A percentile compares a stretch with the other conserved stretches of the same genome.
Evolutionary conservation across 2,797 vertebrate genomes (phyloP).

Genomic region (Coracias cyanogaster): DNA sequence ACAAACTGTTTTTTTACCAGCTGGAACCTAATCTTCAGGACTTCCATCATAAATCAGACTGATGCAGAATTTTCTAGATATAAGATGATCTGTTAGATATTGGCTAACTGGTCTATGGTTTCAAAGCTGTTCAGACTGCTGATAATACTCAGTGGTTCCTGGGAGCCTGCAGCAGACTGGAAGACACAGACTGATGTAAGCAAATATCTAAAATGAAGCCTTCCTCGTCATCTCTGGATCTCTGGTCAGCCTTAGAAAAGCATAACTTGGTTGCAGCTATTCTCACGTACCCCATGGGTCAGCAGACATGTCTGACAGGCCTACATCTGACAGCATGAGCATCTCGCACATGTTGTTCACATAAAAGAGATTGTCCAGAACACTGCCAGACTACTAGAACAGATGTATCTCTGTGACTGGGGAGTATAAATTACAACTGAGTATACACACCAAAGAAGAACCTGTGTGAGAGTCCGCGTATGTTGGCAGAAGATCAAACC

Average conservation of each 20-base stretch:
- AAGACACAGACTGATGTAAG: not conserved
- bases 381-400: not conserved
- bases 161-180: not conserved
- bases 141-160: not conserved
- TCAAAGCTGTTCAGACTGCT: not conserved
- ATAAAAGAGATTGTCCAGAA: not conserved
- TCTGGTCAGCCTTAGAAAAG: not conserved
- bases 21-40: not conserved
- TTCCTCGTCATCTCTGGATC: not conserved
- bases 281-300: not conserved
- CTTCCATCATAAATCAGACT: not conserved
- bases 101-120: not conserved
- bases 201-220: not conserved
- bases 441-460: not conserved
- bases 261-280: not conserved
- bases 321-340: not conserved
- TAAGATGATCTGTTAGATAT: not conserved
- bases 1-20: not conserved
- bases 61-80: not conserved
- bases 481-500: not conserved
- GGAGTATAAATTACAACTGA: not conserved
- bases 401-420: not conserved
- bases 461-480: not conserved
- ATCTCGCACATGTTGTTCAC: not conserved
- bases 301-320: not conserved